Percentiles rank a stretch among this genome's conserved stretches.
Evolutionary conservation across 2,113 vertebrate species (phyloP).

Genomic region (Panthera tigris): DNA sequence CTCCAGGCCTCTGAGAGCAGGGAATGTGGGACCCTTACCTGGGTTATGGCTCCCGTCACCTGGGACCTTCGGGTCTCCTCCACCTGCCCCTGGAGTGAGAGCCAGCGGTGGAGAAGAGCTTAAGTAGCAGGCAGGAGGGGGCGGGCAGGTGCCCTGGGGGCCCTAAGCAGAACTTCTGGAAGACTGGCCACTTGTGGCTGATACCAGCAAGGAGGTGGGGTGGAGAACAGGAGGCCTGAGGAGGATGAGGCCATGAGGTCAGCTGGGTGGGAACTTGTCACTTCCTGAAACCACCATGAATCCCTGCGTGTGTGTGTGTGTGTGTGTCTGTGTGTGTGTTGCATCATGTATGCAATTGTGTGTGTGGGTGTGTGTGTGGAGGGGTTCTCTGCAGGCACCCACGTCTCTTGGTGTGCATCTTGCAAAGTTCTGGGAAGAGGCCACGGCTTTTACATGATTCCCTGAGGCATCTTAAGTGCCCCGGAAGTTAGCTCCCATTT

Average conservation of each 20-base stretch:
- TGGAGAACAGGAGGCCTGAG: background rate
- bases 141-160: background rate
- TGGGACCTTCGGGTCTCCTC: background rate
- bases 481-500: rapidly evolving
- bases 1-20: background rate
- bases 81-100: background rate
- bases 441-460: no score
- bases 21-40: background rate
- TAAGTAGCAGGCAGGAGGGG: background rate
- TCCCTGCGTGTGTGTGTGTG: background rate
- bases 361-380: background rate
- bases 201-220: background rate
- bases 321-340: background rate
- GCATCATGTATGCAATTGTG: no score
- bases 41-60: background rate
- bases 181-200: background rate
- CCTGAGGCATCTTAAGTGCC: background rate
- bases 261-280: background rate
- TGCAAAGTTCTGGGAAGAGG: background rate
- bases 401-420: background rate
- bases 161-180: background rate
- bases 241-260: background rate
- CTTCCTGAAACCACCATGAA: background rate
- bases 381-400: background rate
- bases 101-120: background rate